Base-by-base conservation (phyloP, 2,888 invertebrate species). In the Drosophila mercatorum region DNA sequence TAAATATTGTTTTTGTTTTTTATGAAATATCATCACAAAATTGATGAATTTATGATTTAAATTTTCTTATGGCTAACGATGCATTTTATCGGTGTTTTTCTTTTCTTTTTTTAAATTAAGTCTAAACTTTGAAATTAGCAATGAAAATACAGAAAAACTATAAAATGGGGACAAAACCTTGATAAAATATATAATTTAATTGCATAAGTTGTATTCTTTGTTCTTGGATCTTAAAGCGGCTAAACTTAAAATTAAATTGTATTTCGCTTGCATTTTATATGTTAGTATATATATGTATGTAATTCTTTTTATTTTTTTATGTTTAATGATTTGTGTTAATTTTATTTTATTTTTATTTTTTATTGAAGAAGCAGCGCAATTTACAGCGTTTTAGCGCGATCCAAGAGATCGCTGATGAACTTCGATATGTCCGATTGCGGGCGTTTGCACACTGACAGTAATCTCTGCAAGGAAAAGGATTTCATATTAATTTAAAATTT, bases 321-420 rank as follows among this genome's bases (percentile, higher is more conserved):
- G 41, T 78, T 68, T 55, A 59, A 63, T 75, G 56, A 74, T 74
- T 70, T 75, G 36, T 41, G 55, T 52, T 68, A 57, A 56, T 10
- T 46, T 26, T 10, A 49, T 31, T 46, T 26, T n/a, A 49, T 31
- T 49, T 31, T 31, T 49, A 31, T 47, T 49, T 14, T 36, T 55
- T 66, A 53, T 41, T 68, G 49, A 55, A 68, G 44, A 60, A 49
- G 40, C 65, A 73, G 53, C 53, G 64, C 55, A 55, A 80, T 91
- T 91, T 92, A 92, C 89, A 97, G 95, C 92, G 97, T 97, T 94
- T 97, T 97, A 92, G 97, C 97, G 93, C 97, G 96, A 93, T 97
- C 97, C 93, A 97, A 94, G 92, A 97, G 94, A 93, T 97, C 97
- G 92, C 96, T 96, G 93, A 97, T 97, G 93, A 97, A 97, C 95